These are phyloP conservation scores for Pelmatolapia mariae DNA, from an alignment of 2,113 vertebrate genomes.

Conservation along the genomic window DNA sequence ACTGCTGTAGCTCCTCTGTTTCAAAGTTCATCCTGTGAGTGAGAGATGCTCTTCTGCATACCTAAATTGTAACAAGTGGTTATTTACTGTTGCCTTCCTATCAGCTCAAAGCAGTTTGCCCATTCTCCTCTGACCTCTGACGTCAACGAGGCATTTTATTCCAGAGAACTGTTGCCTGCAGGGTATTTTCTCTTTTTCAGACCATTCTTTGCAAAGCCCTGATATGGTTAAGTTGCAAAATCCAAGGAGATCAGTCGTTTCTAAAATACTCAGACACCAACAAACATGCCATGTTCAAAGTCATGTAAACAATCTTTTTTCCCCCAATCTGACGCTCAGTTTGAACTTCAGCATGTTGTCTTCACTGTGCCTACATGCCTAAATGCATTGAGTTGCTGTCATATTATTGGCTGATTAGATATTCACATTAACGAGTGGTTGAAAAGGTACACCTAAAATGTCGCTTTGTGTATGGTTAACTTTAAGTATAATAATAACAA, in stretches of 20 bases:
- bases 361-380: neutral
- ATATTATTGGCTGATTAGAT: neutral
- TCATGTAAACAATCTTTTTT: fast-evolving
- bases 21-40: neutral
- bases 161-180: neutral
- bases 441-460: neutral
- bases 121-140: neutral
- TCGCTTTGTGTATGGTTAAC: neutral
- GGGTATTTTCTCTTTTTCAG: neutral
- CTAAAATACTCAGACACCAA: neutral
- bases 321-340: neutral
- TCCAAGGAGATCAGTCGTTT: neutral
- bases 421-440: neutral
- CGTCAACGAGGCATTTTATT: neutral
- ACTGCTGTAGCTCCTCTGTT: neutral
- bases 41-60: neutral
- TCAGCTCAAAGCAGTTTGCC: neutral
- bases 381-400: neutral
- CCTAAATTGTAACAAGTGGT: neutral
- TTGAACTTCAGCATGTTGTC: neutral
- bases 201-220: neutral
- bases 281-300: neutral
- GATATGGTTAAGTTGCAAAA: neutral
- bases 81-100: neutral
- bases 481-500: neutral